Evolutionary conservation across 1,140 invertebrate genomes (phyloP), one percentile per base, ranked within the genome.

Genomic region (Melanaphis sacchari): DNA sequence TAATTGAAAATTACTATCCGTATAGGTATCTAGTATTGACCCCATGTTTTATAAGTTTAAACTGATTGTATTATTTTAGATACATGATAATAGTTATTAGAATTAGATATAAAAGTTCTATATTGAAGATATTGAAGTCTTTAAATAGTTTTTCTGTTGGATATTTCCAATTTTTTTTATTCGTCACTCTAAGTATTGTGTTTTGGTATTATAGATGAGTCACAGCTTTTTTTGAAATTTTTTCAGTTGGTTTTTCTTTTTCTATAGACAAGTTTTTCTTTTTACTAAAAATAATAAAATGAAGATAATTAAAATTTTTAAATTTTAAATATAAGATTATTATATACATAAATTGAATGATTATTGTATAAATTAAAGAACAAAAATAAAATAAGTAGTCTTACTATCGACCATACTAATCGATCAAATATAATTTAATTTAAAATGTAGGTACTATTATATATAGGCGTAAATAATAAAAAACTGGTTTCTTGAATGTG

Each of bases 231-330:
- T 76, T 76, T 76, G 59, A n/a, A 76, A 4, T 1, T 76, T n/a
- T 76, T 76, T 76, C n/a, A 76, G 18, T 21, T 76, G 31, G 59
- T 76, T 18, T 18, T 76, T 76, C 59, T 0, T 21, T 76, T n/a
- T 15, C 36, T 76, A 1, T 76, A 5, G 59, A 76, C 11, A 15
- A n/a, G 0, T 76, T 31, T n/a, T 22, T n/a, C 31, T 76, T 76
- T 76, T 76, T 76, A n/a, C 59, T 76, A 76, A 76, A 76, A 36
- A 76, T 15, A n/a, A 76, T 76, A n/a, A 76, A n/a, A 76, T 76
- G n/a, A n/a, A n/a, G 59, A 11, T 76, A 6, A 3, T 36, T 76
- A n/a, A n/a, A 76, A 76, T 6, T 7, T 66, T n/a, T n/a, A 31
- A 4, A 5, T 76, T n/a, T n/a, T 76, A 2, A 76, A 76, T 76